Base-by-base conservation (phyloP, 2,888 invertebrate species). In the Hipparchia semele region DNA sequence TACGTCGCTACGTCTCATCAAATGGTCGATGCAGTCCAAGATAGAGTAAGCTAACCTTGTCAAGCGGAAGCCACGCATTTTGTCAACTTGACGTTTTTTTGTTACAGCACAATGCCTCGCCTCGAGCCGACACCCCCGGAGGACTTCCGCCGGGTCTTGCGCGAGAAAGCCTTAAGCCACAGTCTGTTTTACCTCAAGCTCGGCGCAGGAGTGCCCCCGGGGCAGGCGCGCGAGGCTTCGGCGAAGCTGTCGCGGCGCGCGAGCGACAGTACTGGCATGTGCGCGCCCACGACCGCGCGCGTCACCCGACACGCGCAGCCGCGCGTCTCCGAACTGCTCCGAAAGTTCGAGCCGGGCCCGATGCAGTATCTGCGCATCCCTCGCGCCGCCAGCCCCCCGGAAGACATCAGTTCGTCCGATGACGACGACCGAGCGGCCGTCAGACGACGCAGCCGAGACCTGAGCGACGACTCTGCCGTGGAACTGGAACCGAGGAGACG, bases 391-490 rank as follows among this genome's bases (percentile, higher is more conserved):
- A 91, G 91, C 58, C 93, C 94, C 39, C 82, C 82, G 58, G 92
- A 92, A 81, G 92, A 94, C 81, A 91, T 92, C 80, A 88, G 90
- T 51, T 92, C 92, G 9, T 94, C 94, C 2, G 94, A 94, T 78
- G 94, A 94, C 79, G 94, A 94, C 81, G 93, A 93, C 81, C 84
- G 93, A 72, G 93, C 89, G 6, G 93, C 93, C 7, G 91, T 92
- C 70, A 82, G 94, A 59, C 88, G 93, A 54, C 89, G 94, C 75
- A 91, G 91, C 79, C 89, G 94, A 72, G 94, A 94, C 78, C 80
- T 93, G 60, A 92, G 92, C 81, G 92, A 94, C 80, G 95, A 95
- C 79, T 95, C 95, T 5, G 94, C 95, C 0, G 93, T 94, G 8
- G 94, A 94, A 73, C 87, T 94, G 79, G 95, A 95, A 78, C 95